phyloP scores from a whole-genome alignment of 1,140 invertebrate species.

The Aphidius ervi region DNA sequence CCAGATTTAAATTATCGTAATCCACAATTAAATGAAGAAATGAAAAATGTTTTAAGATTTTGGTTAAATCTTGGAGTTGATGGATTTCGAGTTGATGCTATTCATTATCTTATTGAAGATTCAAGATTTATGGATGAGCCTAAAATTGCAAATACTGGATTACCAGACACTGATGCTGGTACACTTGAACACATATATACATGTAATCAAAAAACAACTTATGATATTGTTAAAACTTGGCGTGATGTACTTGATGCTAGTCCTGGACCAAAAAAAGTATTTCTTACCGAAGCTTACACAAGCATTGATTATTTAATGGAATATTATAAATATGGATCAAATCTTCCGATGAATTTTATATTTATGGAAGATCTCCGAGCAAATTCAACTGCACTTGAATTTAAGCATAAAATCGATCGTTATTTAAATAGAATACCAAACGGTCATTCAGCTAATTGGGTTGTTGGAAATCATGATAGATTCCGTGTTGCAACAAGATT shows the following conservation, averaged over 20 bases:
- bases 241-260: conserved; percentile 28
- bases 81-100: conserved; percentile 68
- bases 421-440: conserved; percentile 59
- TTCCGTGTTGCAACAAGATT: conserved; percentile 46
- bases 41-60: conserved; percentile 56
- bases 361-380: conserved; percentile 53
- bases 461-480: conserved; percentile 49
- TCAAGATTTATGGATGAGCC: conserved; percentile 43
- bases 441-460: conserved; percentile 57
- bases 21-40: conserved; percentile 53
- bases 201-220: conserved; percentile 39
- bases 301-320: conserved; percentile 54
- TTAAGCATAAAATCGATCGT: conserved; percentile 53
- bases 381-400: conserved; percentile 53
- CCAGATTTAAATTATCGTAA: conserved; percentile 70
- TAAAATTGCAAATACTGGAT: conserved; percentile 19
- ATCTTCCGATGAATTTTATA: conserved; percentile 62
- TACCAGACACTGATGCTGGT: conserved; percentile 36
- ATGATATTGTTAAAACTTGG: conserved; percentile 41
- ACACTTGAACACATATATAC: conserved; percentile 40
- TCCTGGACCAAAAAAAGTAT: conserved; percentile 35
- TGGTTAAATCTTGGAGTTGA: conserved; percentile 68
- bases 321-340: conserved; percentile 60
- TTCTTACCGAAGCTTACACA: conserved; percentile 65
- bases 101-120: conserved; percentile 52